Evolutionary conservation across 2,113 vertebrate species (phyloP).

Genomic region (Parotia lawesii): DNA sequence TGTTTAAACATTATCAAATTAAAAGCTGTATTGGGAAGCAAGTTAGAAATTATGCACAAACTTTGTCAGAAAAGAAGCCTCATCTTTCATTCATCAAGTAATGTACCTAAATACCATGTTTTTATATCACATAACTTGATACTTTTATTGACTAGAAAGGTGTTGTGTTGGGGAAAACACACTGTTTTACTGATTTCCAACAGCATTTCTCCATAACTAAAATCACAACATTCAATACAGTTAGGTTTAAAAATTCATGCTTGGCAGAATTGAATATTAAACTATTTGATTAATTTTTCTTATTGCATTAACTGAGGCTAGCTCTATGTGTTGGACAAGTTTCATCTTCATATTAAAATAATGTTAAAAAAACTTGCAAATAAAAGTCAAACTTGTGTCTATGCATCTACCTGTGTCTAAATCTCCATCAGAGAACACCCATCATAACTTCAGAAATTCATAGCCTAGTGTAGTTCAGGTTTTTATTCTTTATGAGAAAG

Average conservation of each 20-base stretch:
- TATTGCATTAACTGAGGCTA: background rate
- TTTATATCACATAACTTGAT: conserved; percentile 30
- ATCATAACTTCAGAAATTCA: background rate
- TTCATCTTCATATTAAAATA: background rate
- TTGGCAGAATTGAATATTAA: background rate
- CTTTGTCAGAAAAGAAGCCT: background rate
- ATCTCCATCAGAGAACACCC: background rate
- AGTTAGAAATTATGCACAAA: background rate
- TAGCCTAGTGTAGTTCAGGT: background rate
- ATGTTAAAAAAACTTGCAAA: background rate
- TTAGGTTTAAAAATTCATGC: conserved; percentile 21
- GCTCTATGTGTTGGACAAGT: background rate
- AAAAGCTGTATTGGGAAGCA: background rate
- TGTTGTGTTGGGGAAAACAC: conserved; percentile 1
- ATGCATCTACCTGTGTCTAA: background rate
- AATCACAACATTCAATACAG: background rate
- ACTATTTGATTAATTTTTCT: background rate
- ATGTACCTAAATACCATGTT: conserved; percentile 19
- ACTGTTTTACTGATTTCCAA: conserved; percentile 41
- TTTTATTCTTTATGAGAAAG: background rate
- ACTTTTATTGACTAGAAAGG: conserved; percentile 39
- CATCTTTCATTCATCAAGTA: conserved; percentile 2
- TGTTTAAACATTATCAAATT: background rate
- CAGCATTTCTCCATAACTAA: conserved; percentile 22
- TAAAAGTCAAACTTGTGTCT: background rate